Evolutionary conservation across 2,888 invertebrate species (phyloP), one percentile per base, ranked within the genome.

Genomic region (Hirtodrosophila duncani): DNA sequence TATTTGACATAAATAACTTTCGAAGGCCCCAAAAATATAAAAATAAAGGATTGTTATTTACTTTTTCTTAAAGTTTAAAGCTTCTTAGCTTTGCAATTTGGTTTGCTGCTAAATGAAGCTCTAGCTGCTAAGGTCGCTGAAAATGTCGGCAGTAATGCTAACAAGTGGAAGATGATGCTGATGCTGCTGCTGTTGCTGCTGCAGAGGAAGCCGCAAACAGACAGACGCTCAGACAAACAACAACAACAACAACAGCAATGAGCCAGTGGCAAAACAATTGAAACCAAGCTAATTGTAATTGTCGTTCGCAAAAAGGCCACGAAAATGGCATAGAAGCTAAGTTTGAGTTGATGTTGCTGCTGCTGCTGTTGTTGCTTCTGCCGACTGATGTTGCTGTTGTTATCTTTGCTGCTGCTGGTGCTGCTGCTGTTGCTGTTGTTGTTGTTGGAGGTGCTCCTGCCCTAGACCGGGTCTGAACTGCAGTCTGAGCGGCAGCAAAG

Each of bases 221-320:
- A 17, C 23, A 46, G 21, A 9, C 34, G 10, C 39, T 43, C 56
- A 36, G 31, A 9, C 59, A 55, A 44, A 59, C 52, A 33, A 30
- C 55, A 49, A n/a, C n/a, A n/a, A n/a, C n/a, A n/a, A n/a, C n/a
- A n/a, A n/a, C n/a, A n/a, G n/a, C n/a, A n/a, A n/a, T 36, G 18
- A 27, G 24, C 24, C 52, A 63, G 53, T 44, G 58, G 49, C 55
- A 45, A 52, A 57, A 69, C 67, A 75, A 75, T 75, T 52, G 66
- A 72, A 79, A 53, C 65, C 61, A 70, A 60, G 77, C 80, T 79
- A 77, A 79, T 79, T 77, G 80, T 77, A 77, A 75, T 77, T 79
- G 77, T 75, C 59, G 63, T 69, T 72, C 36, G 78, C 57, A 67
- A 69, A 70, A 71, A 75, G 63, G 70, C 67, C 78, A 74, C 51